These are phyloP conservation scores for Orbicella faveolata DNA, from an alignment of 64 coral and sea anemone species.

Conservation along the genomic window DNA sequence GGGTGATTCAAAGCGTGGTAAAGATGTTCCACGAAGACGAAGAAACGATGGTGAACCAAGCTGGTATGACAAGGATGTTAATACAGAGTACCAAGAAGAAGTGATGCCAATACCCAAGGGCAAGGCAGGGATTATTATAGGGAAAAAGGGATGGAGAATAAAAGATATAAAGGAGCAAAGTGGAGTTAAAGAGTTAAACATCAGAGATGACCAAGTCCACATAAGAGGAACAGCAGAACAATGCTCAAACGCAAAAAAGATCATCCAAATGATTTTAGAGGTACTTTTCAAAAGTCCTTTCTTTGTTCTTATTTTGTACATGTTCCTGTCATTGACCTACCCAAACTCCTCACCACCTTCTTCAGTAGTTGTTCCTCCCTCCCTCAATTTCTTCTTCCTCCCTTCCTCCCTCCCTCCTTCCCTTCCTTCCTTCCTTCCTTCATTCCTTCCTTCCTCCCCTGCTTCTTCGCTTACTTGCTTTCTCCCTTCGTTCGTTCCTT, in stretches of 20 bases:
- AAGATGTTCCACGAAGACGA: not conserved
- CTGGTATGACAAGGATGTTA: not conserved
- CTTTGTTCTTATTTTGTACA: too few relatives aligned
- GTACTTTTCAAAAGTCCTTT: not conserved
- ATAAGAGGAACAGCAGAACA: not conserved
- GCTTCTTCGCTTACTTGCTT: accelerated
- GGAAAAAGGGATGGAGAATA: not conserved
- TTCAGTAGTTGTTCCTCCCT: not conserved
- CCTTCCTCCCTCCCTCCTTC: too few relatives aligned
- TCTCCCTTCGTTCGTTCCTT: not conserved
- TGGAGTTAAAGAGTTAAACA: not conserved
- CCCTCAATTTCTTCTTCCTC: not conserved
- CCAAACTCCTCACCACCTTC: too few relatives aligned
- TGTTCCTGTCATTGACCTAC: too few relatives aligned
- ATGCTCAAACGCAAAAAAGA: not conserved
- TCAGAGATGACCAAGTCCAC: not conserved
- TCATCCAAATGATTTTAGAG: not conserved
- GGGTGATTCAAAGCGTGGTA: not conserved
- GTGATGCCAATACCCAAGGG: not conserved
- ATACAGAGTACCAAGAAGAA: not conserved
- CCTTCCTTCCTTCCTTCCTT: too few relatives aligned
- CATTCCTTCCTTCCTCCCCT: too few relatives aligned
- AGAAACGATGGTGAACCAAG: not conserved
- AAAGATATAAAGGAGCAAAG: not conserved
- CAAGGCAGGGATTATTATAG: slow-evolving; percentile 1